phyloP scores from a whole-genome alignment of 1,140 invertebrate species.

The Tetramorium parvispinum region DNA sequence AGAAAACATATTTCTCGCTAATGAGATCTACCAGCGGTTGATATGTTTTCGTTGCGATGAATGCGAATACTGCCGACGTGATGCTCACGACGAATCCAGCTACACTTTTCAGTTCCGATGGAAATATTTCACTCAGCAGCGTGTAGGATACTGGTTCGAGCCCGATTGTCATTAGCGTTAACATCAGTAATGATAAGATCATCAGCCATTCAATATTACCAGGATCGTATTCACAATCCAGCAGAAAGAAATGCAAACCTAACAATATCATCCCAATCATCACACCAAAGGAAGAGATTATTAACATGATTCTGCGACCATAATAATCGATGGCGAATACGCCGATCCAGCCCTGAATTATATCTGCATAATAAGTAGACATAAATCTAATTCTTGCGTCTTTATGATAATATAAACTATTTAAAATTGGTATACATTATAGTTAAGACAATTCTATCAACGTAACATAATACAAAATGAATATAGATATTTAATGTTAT shows the following conservation, averaged over 20 bases:
- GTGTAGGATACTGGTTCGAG: conserved; percentile 90
- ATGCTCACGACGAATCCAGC: conserved; percentile 90
- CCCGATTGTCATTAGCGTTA: conserved; percentile 86
- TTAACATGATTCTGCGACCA: conserved; percentile 90
- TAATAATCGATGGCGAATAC: conserved; percentile 88
- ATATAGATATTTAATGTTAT: not conserved
- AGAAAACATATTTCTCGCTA: conserved; percentile 90
- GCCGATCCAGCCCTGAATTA: conserved; percentile 48
- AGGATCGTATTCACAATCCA: conserved; percentile 85
- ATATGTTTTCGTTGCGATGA: conserved; percentile 91
- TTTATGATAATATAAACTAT: not conserved
- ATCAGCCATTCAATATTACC: conserved; percentile 71
- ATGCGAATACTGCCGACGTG: conserved; percentile 90
- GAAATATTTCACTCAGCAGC: conserved; percentile 91
- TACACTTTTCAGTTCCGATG: conserved; percentile 89
- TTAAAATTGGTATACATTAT: not conserved
- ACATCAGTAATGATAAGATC: conserved; percentile 54
- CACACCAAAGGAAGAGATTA: conserved; percentile 87
- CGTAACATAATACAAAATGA: not conserved
- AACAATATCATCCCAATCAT: conserved; percentile 86
- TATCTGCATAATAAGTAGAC: conserved; percentile 37
- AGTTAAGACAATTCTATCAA: not conserved
- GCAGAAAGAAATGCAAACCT: conserved; percentile 88
- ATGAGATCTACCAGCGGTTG: conserved; percentile 88
- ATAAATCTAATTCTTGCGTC: not conserved